Evolutionary conservation across 2,888 invertebrate species (phyloP), one percentile per base, ranked within the genome.

Genomic region (Erebia aethiops): DNA sequence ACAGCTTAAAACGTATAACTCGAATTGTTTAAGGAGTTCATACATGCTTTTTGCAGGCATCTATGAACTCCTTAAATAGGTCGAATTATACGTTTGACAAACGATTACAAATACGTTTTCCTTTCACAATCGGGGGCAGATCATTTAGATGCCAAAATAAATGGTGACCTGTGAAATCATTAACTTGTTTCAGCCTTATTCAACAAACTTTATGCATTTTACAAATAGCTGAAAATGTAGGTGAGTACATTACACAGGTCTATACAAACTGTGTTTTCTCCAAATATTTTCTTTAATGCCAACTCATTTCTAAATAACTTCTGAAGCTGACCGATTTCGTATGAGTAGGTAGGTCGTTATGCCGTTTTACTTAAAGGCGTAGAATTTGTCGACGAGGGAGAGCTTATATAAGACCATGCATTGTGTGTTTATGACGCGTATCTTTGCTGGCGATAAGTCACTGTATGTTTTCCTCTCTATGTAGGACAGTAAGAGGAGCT

Each of bases 401-500:
- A 58, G 41, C n/a, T n/a, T 41, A 58, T 10, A 58, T n/a, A 58
- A 41, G 58, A 41, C n/a, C 41, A n/a, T 41, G 58, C 57, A n/a
- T 58, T 58, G n/a, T 58, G 9, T 58, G 58, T 58, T 35, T 58
- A 41, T n/a, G 41, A 41, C 35, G 41, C 41, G 35, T 41, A 41
- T 58, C 58, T 41, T 58, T 58, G 58, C 14, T 58, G 35, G 58
- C 35, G 35, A 58, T 58, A 58, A 35, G 57, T 58, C 14, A 58
- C 26, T 57, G 58, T 16, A n/a, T n/a, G 58, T 41, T 41, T 58
- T 35, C 57, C 57, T 35, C 57, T 13, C 57, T 57, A 26, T 14
- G n/a, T 35, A n/a, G 35, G 14, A 14, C 57, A n/a, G 21, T n/a
- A 14, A 14, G 5, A 35, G 7, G 26, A 57, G 57, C 35, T 57